These are phyloP conservation scores for Melanostoma mellinum DNA, from an alignment of 2,888 invertebrate species.

Conservation along the genomic window DNA sequence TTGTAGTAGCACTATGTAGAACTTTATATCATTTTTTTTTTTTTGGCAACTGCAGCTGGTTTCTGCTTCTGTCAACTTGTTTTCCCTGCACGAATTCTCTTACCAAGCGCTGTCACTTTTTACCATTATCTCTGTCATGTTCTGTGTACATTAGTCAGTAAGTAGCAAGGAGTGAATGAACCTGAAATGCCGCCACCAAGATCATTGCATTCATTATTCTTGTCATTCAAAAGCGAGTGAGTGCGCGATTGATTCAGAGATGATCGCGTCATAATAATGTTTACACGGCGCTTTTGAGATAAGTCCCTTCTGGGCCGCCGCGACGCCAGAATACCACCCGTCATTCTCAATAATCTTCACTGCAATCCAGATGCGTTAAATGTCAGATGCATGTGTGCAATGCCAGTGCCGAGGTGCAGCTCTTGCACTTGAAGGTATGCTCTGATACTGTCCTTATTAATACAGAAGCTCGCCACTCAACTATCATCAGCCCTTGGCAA, in stretches of 20 bases:
- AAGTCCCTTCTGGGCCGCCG: constrained; percentile 27
- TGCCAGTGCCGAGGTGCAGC: constrained; percentile 33
- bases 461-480: constrained; percentile 64
- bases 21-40: constrained; percentile 3
- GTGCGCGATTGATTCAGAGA: constrained; percentile 56
- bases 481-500: constrained; percentile 33
- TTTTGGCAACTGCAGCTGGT: constrained; percentile 40
- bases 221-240: constrained; percentile 28
- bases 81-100: constrained; percentile 56
- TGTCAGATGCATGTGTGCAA: constrained; percentile 55
- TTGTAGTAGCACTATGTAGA: no score
- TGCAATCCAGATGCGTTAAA: constrained; percentile 63
- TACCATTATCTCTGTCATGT: constrained; percentile 12
- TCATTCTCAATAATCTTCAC: constrained; percentile 69
- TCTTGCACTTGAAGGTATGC: constrained; percentile 21
- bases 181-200: constrained; percentile 7
- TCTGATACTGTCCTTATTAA: constrained; percentile 48
- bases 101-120: constrained; percentile 55
- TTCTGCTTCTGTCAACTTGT: constrained; percentile 7
- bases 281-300: constrained; percentile 63
- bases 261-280: constrained; percentile 68
- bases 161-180: no score
- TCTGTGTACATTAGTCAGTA: no score
- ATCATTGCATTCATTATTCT: constrained; percentile 56
- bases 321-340: constrained; percentile 51